Percentiles rank a stretch among this genome's conserved stretches.
phyloP scores from a whole-genome alignment of 2,113 vertebrate genomes.

The Crotalus tigris region DNA sequence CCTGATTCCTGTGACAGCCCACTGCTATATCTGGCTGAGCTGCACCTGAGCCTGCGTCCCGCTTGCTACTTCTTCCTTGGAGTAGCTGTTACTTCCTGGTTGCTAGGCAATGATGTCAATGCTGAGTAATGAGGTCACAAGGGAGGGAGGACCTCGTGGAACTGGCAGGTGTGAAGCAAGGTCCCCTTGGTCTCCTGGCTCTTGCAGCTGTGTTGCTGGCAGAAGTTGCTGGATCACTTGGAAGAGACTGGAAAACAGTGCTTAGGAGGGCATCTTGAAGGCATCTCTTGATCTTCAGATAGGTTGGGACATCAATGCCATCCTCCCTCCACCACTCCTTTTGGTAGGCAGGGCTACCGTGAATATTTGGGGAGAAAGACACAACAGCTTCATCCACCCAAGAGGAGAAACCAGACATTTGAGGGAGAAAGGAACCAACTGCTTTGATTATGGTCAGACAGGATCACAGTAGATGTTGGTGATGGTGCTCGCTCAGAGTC shows the following conservation, averaged over 20 bases:
- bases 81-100: background rate
- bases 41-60: too few relatives aligned
- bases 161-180: background rate
- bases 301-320: background rate
- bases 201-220: background rate
- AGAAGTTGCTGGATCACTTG: background rate
- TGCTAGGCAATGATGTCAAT: background rate
- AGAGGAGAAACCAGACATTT: background rate
- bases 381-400: background rate
- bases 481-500: background rate
- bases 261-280: background rate
- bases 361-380: background rate
- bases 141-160: background rate
- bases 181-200: background rate
- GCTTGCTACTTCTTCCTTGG: background rate
- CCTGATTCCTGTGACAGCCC: background rate
- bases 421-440: background rate
- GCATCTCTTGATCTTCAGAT: background rate
- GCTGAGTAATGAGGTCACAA: slow-evolving; percentile 6
- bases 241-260: background rate
- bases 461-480: background rate
- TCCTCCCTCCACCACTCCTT: background rate
- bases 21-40: background rate
- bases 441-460: background rate
- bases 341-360: background rate